Evolutionary conservation across 2,888 invertebrate species (phyloP), one percentile per base, ranked within the genome.

Genomic region (Malthinus flaveolus): DNA sequence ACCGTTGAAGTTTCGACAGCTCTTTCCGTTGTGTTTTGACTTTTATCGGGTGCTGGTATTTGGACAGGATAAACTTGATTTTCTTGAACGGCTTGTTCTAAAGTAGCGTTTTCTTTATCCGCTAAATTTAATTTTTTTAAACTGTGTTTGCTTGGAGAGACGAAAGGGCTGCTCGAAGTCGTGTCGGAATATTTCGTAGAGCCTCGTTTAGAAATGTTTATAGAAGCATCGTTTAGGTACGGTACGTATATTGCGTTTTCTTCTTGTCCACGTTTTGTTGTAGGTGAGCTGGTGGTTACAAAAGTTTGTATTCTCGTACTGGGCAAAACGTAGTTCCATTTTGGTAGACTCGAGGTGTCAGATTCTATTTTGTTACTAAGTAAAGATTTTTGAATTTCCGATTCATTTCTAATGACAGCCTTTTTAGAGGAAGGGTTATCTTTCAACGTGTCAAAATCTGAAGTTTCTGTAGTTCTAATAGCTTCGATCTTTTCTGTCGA

Each of bases 181-280:
- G 60, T 76, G 10, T 78, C 71, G 1, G 73, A 71, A 64, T 73
- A 82, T 61, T 79, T 82, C 3, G 79, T 80, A 0, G 82, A 83
- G 9, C 83, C 83, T 63, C 83, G 75, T 67, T 83, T 83, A 79
- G 78, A 5, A 78, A 75, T 60, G 78, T 80, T 48, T 78, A 79
- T 67, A 78, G 78, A 32, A 80, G 81, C 36, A 79, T 6, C 76
- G 67, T 13, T 79, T 78, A 59, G 77, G 71, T 11, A 78, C 73
- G 66, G 62, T 7, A 61, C 47, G 44, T 61, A 48, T 32, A 62
- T 56, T 8, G 62, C 59, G 13, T 63, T 42, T 56, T 68, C 62
- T 8, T 64, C 34, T 52, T 66, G 56, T 3, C 60, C 63, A 13
- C 44, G 51, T 13, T 63, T 63, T n/a, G 63, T 54, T 7, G 60